Evolutionary conservation across 1,140 invertebrate species (phyloP).

Genomic region (Anadara kagoshimensis): DNA sequence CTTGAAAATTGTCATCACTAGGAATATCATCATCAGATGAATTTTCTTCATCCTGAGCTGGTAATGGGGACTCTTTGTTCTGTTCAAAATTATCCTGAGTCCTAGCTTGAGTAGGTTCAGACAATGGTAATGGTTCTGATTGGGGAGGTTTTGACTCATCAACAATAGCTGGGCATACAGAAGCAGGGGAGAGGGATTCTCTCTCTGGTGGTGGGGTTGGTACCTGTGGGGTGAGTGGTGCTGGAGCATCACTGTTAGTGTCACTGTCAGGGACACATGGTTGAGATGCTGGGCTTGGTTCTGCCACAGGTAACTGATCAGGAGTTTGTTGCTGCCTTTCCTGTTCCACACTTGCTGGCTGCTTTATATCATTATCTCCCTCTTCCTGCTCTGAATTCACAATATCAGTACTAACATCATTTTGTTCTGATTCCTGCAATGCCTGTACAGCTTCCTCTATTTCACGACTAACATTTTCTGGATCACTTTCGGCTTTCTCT

Average conservation of each 20-base stretch:
- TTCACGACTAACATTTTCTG: slow-evolving; percentile 56
- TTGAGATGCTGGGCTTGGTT: slow-evolving; percentile 51
- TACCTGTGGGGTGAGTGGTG: slow-evolving; percentile 59
- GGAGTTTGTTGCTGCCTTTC: slow-evolving; percentile 45
- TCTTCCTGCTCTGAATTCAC: slow-evolving; percentile 16
- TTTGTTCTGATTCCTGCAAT: slow-evolving; percentile 46
- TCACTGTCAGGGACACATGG: slow-evolving; percentile 49
- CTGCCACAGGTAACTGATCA: slow-evolving; percentile 39
- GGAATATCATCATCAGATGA: slow-evolving; percentile 55
- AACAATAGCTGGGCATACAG: not conserved
- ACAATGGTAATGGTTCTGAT: slow-evolving; percentile 11
- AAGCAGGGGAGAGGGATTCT: slow-evolving; percentile 23
- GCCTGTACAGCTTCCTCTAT: slow-evolving; percentile 68
- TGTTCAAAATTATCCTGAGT: slow-evolving; percentile 1
- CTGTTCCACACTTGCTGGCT: slow-evolving; percentile 49
- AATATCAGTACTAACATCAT: slow-evolving; percentile 13
- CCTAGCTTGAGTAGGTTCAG: slow-evolving; percentile 1
- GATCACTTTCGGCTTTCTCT: slow-evolving; percentile 28
- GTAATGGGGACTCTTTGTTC: not conserved
- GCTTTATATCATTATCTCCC: slow-evolving; percentile 6
- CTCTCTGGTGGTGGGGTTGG: slow-evolving; percentile 45
- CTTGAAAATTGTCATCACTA: slow-evolving; percentile 58
- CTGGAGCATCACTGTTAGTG: slow-evolving; percentile 55
- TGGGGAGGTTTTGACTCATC: slow-evolving; percentile 6
- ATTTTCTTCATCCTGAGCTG: slow-evolving; percentile 21